phyloP scores from a whole-genome alignment of 35 echinoderm and acorn worm genomes.

The Patiria miniata region DNA sequence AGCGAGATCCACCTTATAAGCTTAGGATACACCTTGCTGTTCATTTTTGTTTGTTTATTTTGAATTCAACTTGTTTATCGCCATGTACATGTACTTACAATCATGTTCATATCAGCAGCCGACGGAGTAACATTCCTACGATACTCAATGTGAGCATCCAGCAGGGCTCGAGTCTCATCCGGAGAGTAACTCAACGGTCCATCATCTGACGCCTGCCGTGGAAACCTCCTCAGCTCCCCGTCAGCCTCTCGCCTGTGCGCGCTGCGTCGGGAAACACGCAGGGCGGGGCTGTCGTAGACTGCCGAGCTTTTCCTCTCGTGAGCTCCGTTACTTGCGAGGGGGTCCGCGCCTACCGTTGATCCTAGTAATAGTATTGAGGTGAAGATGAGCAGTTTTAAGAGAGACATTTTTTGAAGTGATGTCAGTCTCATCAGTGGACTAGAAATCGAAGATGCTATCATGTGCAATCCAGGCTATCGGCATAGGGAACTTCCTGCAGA shows the following conservation, averaged over 20 bases:
- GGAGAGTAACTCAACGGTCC: neutral
- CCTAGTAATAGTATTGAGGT: too few relatives aligned
- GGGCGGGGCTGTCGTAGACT: neutral
- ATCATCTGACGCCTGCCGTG: neutral
- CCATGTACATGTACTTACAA: neutral
- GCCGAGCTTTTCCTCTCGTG: conserved; percentile 1
- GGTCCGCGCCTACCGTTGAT: too few relatives aligned
- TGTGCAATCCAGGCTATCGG: too few relatives aligned
- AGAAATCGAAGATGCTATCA: too few relatives aligned
- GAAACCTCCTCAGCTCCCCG: neutral
- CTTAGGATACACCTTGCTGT: too few relatives aligned
- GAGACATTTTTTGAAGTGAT: too few relatives aligned
- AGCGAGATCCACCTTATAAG: too few relatives aligned
- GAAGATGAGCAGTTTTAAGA: too few relatives aligned
- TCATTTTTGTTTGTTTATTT: too few relatives aligned
- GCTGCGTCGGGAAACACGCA: neutral
- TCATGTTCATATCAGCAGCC: conserved; percentile 4
- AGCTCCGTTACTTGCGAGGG: neutral
- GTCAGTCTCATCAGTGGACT: too few relatives aligned
- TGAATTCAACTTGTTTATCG: too few relatives aligned
- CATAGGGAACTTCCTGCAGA: too few relatives aligned
- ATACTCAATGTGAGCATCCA: neutral
- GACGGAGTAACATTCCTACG: neutral
- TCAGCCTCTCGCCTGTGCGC: neutral
- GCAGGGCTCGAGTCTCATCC: neutral